Evolutionary conservation across 2,888 invertebrate species (phyloP), one percentile per base, ranked within the genome.

Genomic region (Megamerina dolium): DNA sequence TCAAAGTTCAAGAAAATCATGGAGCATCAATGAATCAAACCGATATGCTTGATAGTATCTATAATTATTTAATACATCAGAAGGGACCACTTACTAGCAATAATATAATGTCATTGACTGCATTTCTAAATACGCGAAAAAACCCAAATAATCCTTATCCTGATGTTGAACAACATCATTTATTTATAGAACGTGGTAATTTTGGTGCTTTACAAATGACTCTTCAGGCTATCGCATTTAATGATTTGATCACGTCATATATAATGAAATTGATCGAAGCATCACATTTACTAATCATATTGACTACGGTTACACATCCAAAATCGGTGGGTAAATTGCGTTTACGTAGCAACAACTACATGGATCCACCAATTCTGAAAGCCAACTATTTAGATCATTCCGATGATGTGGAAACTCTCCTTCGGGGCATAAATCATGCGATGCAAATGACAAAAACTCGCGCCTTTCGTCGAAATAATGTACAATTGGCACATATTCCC

Each of bases 381-480:
- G 72, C 82, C 2, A 81, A 82, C 55, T 85, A 83, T 61, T 74
- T 85, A 19, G 61, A 69, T 1, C 74, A 80, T 13, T 59, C 67
- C 1, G 64, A 73, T 41, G 84, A 85, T 57, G 52, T 77, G 1
- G 58, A 74, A 27, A 70, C 70, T 1, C 68, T 77, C n/a, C 51
- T 73, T 3, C 63, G 72, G 36, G 74, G 70, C 0, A 61, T 76
- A 12, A 56, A 68, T 37, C 70, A 70, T 32, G 49, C 70, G 10
- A 54, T 66, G 10, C 64, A 64, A 41, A 53, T 78, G 9, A 57
- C 72, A 21, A 41, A 66, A 9, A 77, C 78, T 0, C 37, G 61
- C 20, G 50, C 68, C 0, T 74, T 79, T 47, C 59, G 60, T 45
- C 53, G 60, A 52, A 55, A 67, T 10, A 59, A 68, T 2, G 63